Conservation (phyloP, 2,797 vertebrate genomes). For the Sebastes wilsoni region DNA sequence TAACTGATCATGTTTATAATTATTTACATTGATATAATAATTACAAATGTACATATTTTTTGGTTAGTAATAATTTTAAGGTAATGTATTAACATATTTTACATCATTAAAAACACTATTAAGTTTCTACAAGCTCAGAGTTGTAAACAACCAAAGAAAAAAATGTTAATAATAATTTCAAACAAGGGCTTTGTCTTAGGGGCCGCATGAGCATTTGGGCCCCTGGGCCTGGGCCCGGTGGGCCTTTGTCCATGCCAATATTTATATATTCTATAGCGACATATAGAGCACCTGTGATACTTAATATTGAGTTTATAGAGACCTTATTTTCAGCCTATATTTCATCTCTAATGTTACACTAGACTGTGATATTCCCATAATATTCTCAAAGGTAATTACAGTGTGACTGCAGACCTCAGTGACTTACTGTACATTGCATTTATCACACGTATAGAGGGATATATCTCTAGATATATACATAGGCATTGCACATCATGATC, state of each 20-base stretch:
- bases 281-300: background rate
- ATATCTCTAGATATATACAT: background rate
- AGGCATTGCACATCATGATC: background rate
- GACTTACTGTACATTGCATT: background rate
- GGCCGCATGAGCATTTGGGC: too few species aligned
- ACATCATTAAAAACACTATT: background rate
- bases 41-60: background rate
- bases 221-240: too few species aligned
- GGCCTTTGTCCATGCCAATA: background rate
- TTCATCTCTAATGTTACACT: background rate
- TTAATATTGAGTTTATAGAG: background rate
- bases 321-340: background rate
- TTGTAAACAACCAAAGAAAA: slow-evolving; percentile 15
- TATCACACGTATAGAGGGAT: background rate
- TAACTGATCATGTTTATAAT: background rate
- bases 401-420: background rate
- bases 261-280: background rate
- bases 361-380: background rate
- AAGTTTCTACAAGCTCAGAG: background rate
- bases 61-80: background rate
- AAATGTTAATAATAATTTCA: too few species aligned
- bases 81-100: background rate
- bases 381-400: background rate
- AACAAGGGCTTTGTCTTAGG: too few species aligned
- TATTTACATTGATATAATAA: background rate